Evolutionary conservation across 2,113 vertebrate genomes (phyloP).

Genomic region (Merops nubicus): DNA sequence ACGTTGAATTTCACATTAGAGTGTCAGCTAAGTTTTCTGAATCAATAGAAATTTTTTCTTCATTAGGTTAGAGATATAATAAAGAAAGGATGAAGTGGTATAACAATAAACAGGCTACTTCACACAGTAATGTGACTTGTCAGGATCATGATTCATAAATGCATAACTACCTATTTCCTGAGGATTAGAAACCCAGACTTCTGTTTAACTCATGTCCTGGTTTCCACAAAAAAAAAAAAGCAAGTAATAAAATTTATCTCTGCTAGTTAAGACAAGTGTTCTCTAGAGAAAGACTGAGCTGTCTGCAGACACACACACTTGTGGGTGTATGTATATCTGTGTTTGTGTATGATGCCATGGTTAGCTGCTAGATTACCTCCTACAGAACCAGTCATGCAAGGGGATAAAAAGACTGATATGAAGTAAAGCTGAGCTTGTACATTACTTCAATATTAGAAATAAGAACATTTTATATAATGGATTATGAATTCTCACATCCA

Average conservation of each 20-base stretch:
- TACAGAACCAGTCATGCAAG: background rate
- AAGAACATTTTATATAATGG: background rate
- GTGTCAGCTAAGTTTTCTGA: background rate
- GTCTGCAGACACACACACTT: background rate
- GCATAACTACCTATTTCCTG: background rate
- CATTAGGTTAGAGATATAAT: accelerated
- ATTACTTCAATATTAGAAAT: background rate
- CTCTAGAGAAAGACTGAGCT: background rate
- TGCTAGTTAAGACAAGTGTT: background rate
- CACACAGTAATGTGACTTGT: background rate
- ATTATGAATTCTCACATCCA: background rate
- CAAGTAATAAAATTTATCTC: background rate
- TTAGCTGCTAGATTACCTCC: background rate
- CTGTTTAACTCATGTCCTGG: background rate
- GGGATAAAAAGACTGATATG: background rate
- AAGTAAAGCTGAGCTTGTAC: background rate
- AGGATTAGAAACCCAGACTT: background rate
- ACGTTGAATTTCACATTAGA: background rate
- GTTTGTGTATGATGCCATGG: background rate
- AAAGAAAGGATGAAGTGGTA: background rate
- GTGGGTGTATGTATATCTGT: background rate
- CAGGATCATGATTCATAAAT: background rate
- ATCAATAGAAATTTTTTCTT: background rate
- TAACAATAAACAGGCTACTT: background rate
- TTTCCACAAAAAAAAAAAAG: background rate